Evolutionary conservation across 2,888 invertebrate genomes (phyloP).

Genomic region (Chromoteleia sp.): DNA sequence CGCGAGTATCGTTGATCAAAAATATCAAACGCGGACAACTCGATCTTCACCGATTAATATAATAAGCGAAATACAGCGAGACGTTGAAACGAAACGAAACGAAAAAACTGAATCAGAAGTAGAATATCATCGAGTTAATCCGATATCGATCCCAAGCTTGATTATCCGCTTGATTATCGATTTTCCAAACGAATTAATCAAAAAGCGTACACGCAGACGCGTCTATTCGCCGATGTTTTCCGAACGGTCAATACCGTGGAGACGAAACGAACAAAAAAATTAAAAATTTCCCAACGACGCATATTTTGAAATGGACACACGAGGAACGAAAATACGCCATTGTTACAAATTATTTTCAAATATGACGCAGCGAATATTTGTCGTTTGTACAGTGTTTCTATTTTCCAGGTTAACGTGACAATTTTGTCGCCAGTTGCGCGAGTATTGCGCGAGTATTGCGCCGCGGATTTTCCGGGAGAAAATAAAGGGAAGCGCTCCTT

Average conservation of each 20-base stretch:
- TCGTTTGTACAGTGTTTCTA: background rate
- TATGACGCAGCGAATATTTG: slow-evolving; percentile 15
- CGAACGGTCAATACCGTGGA: slow-evolving; percentile 13
- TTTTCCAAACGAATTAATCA: slow-evolving; percentile 26
- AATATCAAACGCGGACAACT: no score
- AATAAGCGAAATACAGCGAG: no score
- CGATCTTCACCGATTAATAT: no score
- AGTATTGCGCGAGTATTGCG: background rate
- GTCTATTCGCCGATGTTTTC: slow-evolving; percentile 4
- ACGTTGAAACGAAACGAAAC: background rate
- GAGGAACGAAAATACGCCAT: background rate
- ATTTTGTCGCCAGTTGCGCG: background rate
- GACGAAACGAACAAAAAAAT: background rate
- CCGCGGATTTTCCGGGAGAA: slow-evolving; percentile 3
- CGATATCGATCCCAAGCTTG: slow-evolving; percentile 1
- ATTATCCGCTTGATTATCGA: slow-evolving; percentile 18
- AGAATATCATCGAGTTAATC: slow-evolving; percentile 9
- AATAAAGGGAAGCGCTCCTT: no score
- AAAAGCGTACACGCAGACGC: background rate
- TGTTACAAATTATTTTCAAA: slow-evolving; percentile 2
- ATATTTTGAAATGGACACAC: slow-evolving; percentile 1
- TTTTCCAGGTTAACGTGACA: slow-evolving; percentile 7
- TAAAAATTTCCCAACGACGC: slow-evolving; percentile 1
- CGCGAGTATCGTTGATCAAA: no score
- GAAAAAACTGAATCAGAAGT: slow-evolving; percentile 1